Base-by-base conservation (phyloP, 2,888 invertebrate genomes). In the Lasioglossum lativentre region DNA sequence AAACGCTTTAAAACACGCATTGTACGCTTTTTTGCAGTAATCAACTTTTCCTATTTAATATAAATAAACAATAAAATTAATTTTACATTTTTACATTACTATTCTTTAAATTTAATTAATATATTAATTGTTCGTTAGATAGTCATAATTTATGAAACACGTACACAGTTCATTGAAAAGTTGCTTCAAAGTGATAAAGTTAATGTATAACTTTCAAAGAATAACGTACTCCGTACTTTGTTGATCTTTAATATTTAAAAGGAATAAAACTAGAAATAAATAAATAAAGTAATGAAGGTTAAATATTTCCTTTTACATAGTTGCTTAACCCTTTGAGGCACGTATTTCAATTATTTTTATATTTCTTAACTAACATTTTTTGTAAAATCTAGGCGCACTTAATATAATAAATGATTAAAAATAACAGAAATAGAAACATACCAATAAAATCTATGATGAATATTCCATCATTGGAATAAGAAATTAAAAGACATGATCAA, bases 1-100 rank as follows among this genome's bases (percentile, higher is more conserved):
- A 74, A 78, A 52, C 72, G 88, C 89, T 90, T 89, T 27, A 80
- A 72, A 82, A 78, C 90, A 89, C 87, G 85, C 84, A 74, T 80
- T 71, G 89, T 87, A 90, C 84, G 90, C 80, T 81, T 86, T 59
- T 70, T 59, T 38, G 78, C 77, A 83, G 78, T 75, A 34, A 75
- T 75, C 19, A 73, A n/a, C n/a, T 73, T 78, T 40, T 73, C 19
- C 40, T 40, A 10, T 70, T 23, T 38, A 16, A 30, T 2, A 40
- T 14, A 40, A 42, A 56, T 30, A 42, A 45, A 42, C 19, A 45
- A 23, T 42, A 16, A 79, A 73, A 42, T 66, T 16, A 19, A 4
- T 14, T 23, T 6, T n/a, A 56, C 14, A n/a, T 34, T n/a, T 72
- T 47, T 40, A 8, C 27, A 52, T 63, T 34, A 19, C 63, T 16